phyloP scores from a whole-genome alignment of 2,888 invertebrate species.

The Oscheius onirici region DNA sequence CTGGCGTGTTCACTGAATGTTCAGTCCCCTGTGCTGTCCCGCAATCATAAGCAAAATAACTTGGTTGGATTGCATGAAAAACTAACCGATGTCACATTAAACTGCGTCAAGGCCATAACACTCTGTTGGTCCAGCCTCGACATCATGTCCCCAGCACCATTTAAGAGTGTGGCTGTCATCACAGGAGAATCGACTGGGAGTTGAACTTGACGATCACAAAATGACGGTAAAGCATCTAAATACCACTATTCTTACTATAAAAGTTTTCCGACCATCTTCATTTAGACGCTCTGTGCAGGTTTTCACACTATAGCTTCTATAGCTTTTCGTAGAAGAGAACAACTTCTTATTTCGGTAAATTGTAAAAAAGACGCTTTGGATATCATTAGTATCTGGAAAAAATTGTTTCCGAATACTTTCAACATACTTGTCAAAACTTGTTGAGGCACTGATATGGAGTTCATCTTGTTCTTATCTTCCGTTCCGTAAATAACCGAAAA shows the following conservation, averaged over 20 bases:
- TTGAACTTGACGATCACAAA: constrained; percentile 42
- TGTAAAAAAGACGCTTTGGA: constrained; percentile 43
- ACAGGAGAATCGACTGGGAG: constrained; percentile 38
- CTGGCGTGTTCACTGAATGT: too few relatives aligned
- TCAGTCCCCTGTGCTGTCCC: too few relatives aligned
- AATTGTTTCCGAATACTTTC: background rate
- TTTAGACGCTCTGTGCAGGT: background rate
- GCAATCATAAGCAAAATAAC: too few relatives aligned
- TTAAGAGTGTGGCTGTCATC: constrained; percentile 43
- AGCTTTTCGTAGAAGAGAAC: constrained; percentile 31
- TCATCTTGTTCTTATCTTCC: background rate
- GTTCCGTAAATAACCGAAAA: background rate
- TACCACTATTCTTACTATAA: background rate
- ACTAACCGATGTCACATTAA: constrained; percentile 17
- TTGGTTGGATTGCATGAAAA: too few relatives aligned
- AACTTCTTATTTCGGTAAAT: constrained; percentile 42
- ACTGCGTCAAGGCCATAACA: background rate
- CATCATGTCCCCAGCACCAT: background rate
- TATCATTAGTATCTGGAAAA: background rate
- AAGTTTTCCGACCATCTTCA: background rate
- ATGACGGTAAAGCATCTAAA: constrained; percentile 8
- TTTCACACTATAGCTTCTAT: constrained; percentile 28
- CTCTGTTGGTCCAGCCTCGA: background rate
- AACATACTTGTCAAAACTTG: background rate
- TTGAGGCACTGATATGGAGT: constrained; percentile 3